phyloP scores from a whole-genome alignment of 2,797 vertebrate genomes.

The Silurus lanzhouensis region DNA sequence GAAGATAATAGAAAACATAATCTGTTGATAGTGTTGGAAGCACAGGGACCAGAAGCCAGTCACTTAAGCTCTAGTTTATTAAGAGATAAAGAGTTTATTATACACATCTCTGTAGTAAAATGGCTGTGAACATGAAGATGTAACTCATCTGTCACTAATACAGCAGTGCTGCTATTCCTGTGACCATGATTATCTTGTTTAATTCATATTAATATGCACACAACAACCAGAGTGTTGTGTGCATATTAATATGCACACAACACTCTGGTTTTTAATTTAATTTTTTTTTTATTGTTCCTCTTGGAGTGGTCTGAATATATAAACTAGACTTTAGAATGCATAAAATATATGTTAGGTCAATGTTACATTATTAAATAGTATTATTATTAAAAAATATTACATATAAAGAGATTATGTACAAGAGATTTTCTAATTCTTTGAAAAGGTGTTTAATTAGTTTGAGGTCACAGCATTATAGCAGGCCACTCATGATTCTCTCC shows the following conservation, averaged over 20 bases:
- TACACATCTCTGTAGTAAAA: not conserved
- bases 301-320: not conserved
- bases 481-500: too few species aligned
- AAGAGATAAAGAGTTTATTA: not conserved
- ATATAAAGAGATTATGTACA: not conserved
- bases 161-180: not conserved
- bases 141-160: not conserved
- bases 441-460: too few species aligned
- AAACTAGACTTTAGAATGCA: not conserved
- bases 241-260: not conserved
- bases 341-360: not conserved
- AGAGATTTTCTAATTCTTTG: not conserved
- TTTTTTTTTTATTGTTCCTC: not conserved
- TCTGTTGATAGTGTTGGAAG: not conserved
- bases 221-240: not conserved
- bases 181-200: not conserved
- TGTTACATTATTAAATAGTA: not conserved
- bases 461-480: too few species aligned
- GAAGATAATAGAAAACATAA: not conserved
- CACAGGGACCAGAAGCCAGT: not conserved
- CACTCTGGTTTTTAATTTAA: not conserved
- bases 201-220: not conserved
- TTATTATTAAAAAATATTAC: too few species aligned
- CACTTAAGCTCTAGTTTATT: not conserved
- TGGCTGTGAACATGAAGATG: not conserved